Conservation (phyloP, 1,140 invertebrate species). For the Achroia grisella region DNA sequence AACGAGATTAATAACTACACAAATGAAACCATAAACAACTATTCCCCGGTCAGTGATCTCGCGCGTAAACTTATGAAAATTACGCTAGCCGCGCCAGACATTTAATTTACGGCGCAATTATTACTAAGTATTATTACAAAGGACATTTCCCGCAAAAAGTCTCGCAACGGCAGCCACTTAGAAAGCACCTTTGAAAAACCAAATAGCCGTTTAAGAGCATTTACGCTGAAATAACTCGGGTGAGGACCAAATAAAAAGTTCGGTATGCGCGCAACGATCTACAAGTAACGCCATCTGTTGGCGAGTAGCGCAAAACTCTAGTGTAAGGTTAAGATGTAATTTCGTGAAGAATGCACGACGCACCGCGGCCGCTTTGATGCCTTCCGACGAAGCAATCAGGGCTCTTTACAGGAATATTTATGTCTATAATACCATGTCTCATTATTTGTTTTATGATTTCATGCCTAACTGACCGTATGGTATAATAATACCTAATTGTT, state of each 20-base stretch:
- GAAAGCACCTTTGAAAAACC: constrained; percentile 67
- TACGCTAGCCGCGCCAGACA: constrained; percentile 37
- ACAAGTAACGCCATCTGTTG: constrained; percentile 61
- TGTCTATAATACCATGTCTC: constrained; percentile 69
- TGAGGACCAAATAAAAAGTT: constrained; percentile 43
- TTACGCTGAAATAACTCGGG: constrained; percentile 57
- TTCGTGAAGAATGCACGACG: constrained; percentile 49
- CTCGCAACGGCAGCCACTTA: constrained; percentile 49
- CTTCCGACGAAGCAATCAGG: constrained; percentile 71
- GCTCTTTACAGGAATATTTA: constrained; percentile 70
- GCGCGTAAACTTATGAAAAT: constrained; percentile 39
- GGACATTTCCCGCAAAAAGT: constrained; percentile 49
- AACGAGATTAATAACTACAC: too few relatives aligned
- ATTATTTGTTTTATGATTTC: constrained; percentile 70
- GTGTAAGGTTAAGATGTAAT: constrained; percentile 51
- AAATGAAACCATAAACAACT: too few relatives aligned
- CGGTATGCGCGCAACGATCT: constrained; percentile 50
- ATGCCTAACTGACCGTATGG: constrained; percentile 52
- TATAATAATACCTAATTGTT: constrained; percentile 57
- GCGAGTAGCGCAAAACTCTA: constrained; percentile 42
- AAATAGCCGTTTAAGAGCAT: constrained; percentile 61
- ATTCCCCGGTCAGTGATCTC: constrained; percentile 1
- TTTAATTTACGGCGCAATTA: constrained; percentile 60
- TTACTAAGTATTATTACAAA: constrained; percentile 52
- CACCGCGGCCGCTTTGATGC: constrained; percentile 61